phyloP scores from a whole-genome alignment of 2,113 vertebrate species.

The Prinia subflava region DNA sequence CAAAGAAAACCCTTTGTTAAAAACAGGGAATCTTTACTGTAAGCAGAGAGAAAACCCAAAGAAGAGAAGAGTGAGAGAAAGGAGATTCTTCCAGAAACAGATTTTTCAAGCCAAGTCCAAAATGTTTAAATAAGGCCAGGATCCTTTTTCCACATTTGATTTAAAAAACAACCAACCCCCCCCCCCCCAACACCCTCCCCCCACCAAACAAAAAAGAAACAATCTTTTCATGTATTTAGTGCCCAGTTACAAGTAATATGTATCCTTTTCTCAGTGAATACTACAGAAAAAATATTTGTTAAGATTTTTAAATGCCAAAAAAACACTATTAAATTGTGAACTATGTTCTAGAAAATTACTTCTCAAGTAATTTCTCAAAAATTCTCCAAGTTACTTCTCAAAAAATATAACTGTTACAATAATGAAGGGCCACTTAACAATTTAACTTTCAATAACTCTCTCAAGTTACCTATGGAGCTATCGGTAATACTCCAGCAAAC shows the following conservation, averaged over 20 bases:
- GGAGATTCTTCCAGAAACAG: neutral
- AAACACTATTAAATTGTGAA: neutral
- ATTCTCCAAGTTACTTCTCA: neutral
- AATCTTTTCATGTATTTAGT: neutral
- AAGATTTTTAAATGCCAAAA: neutral
- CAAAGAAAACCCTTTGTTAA: constrained; percentile 32
- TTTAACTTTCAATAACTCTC: neutral
- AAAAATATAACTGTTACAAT: neutral
- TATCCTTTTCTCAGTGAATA: neutral
- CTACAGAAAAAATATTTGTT: neutral
- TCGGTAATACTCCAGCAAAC: neutral
- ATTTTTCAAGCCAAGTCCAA: neutral
- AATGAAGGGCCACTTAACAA: neutral
- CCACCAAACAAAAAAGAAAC: neutral
- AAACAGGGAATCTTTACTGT: neutral
- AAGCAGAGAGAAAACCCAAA: neutral
- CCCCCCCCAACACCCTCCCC: neutral
- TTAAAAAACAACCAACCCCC: neutral
- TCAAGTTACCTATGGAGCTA: neutral
- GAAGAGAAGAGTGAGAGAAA: neutral
- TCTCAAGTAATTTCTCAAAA: neutral
- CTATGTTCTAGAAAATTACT: neutral
- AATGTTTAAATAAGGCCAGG: neutral
- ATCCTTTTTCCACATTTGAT: neutral
- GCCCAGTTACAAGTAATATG: neutral